These are phyloP conservation scores for Oenanthe melanoleuca DNA, from an alignment of 2,113 vertebrate species.

Conservation along the genomic window DNA sequence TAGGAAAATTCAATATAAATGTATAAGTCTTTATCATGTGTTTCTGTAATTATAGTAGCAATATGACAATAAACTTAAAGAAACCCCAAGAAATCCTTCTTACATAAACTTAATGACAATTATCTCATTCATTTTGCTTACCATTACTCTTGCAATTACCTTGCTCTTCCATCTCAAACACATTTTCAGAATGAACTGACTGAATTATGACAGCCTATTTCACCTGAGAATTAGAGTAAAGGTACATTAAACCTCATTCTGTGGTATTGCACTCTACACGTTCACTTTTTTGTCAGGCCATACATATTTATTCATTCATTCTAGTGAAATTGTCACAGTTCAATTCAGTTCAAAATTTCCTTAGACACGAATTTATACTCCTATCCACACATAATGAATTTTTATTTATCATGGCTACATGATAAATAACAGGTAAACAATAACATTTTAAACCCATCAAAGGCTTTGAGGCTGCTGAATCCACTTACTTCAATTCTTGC, in stretches of 20 bases:
- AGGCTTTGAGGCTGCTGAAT: not conserved
- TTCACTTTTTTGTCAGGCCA: not conserved
- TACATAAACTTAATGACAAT: not conserved
- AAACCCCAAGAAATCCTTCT: accelerated
- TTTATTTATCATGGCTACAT: not conserved
- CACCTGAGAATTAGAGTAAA: not conserved
- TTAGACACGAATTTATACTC: not conserved
- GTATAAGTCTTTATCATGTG: not conserved
- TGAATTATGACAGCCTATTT: not conserved
- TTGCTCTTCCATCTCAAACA: not conserved
- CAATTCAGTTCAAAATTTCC: not conserved
- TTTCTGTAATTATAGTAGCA: not conserved
- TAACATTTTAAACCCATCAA: not conserved
- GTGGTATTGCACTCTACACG: not conserved
- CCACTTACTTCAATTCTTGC: not conserved
- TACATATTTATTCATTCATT: not conserved
- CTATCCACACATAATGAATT: not conserved
- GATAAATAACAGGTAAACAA: not conserved
- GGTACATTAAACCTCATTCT: not conserved
- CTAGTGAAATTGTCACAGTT: not conserved
- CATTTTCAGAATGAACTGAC: not conserved
- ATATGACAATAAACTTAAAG: not conserved
- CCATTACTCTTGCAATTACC: not conserved
- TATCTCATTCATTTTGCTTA: not conserved
- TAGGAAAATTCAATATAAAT: not conserved